These are phyloP conservation scores for Brachionus plicatilis DNA, from an alignment of 1,140 invertebrate genomes.

Conservation along the genomic window DNA sequence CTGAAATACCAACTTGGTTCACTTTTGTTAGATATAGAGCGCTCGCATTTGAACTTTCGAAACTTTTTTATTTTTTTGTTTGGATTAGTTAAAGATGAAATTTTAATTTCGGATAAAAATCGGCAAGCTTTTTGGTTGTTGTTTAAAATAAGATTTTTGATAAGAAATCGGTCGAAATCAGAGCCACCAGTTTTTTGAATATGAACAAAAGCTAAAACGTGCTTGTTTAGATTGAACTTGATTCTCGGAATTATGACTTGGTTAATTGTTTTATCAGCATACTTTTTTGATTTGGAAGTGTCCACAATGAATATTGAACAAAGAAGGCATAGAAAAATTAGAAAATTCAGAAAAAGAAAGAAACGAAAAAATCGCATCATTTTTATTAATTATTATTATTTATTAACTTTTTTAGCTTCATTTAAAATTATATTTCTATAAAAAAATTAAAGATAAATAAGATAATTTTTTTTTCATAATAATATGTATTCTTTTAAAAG, in stretches of 20 bases:
- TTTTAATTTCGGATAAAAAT: not conserved
- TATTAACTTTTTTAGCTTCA: no score
- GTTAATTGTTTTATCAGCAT: not conserved
- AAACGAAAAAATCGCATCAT: not conserved
- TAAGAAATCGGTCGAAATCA: slow-evolving; percentile 85
- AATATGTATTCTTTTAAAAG: not conserved
- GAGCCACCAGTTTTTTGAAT: slow-evolving; percentile 90
- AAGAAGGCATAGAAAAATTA: not conserved
- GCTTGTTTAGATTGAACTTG: slow-evolving; percentile 55
- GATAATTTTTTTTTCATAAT: no score
- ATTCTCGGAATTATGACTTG: not conserved
- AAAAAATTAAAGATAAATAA: not conserved
- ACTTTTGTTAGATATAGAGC: slow-evolving; percentile 35
- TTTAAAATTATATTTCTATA: no score
- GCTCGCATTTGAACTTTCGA: not conserved
- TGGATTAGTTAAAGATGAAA: not conserved
- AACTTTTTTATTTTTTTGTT: not conserved
- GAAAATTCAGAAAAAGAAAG: not conserved
- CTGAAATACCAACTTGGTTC: slow-evolving; percentile 79
- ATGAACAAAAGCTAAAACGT: slow-evolving; percentile 95
- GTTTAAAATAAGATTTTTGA: slow-evolving; percentile 80
- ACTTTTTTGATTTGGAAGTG: not conserved
- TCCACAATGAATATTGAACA: not conserved
- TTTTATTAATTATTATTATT: not conserved
- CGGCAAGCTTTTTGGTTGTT: slow-evolving; percentile 59